A percentile compares a stretch with the other conserved stretches of the same genome.
phyloP scores from a whole-genome alignment of 2,888 invertebrate genomes.

The Hipparchia sbordonii region DNA sequence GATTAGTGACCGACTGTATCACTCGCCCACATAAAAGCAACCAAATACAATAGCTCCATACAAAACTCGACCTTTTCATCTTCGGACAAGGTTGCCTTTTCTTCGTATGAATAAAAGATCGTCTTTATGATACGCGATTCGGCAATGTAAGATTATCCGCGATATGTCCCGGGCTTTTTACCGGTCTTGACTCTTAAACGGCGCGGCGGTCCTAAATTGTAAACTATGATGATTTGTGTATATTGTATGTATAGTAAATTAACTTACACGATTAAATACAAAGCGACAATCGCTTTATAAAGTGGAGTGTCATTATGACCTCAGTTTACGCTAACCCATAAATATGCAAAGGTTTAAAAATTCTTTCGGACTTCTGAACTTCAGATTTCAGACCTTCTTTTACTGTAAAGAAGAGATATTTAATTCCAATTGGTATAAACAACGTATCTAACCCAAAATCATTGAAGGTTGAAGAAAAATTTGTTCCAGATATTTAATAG shows the following conservation, averaged over 20 bases:
- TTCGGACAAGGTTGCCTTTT: conserved; percentile 32
- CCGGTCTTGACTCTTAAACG: conserved; percentile 30
- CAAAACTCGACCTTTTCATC: conserved; percentile 29
- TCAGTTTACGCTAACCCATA: no score
- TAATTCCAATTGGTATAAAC: no score
- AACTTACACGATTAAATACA: background rate
- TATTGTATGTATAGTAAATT: background rate
- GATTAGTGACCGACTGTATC: conserved; percentile 41
- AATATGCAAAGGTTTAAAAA: no score
- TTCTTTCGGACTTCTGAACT: no score
- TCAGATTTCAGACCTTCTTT: no score
- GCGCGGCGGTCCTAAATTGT: conserved; percentile 26
- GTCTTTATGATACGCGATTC: conserved; percentile 32
- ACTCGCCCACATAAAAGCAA: conserved; percentile 35
- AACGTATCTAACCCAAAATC: no score
- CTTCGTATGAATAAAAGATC: conserved; percentile 28
- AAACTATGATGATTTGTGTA: conserved; percentile 4
- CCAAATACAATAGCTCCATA: conserved; percentile 24
- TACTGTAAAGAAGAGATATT: background rate
- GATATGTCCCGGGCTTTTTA: conserved; percentile 39
- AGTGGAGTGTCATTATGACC: no score
- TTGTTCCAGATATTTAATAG: no score
- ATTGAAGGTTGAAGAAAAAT: no score
- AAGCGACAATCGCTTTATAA: background rate
- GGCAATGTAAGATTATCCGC: conserved; percentile 39